Evolutionary conservation across 2,888 invertebrate species (phyloP).

Genomic region (Hoplodrina blanda): DNA sequence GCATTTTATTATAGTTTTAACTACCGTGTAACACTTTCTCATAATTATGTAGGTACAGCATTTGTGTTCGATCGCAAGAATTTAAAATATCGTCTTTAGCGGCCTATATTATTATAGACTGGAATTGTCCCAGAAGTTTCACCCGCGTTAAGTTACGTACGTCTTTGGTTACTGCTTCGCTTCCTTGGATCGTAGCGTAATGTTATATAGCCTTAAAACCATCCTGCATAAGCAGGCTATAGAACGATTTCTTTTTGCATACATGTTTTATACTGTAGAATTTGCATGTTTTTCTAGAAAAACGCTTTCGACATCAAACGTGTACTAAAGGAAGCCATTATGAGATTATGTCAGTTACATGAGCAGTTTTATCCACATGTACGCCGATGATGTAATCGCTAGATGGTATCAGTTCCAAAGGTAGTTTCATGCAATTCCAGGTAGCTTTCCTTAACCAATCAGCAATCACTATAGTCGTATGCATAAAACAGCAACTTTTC

Average conservation of each 20-base stretch:
- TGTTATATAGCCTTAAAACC: too few relatives aligned
- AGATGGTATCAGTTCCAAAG: constrained; percentile 21
- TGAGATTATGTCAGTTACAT: constrained; percentile 27
- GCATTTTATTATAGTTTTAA: constrained; percentile 38
- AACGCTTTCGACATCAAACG: constrained; percentile 15
- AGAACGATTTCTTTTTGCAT: too few relatives aligned
- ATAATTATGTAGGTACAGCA: background rate
- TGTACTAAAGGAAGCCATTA: constrained; percentile 32
- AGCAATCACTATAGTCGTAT: constrained; percentile 5
- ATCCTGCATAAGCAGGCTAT: too few relatives aligned
- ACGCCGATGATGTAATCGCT: constrained; percentile 18
- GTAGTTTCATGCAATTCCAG: constrained; percentile 18
- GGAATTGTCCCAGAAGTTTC: too few relatives aligned
- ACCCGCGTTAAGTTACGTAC: too few relatives aligned
- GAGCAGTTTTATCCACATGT: constrained; percentile 21
- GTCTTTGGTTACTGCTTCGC: too few relatives aligned
- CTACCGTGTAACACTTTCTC: constrained; percentile 21
- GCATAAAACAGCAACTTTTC: constrained; percentile 15
- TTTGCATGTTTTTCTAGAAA: background rate
- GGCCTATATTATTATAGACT: background rate
- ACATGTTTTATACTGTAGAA: background rate
- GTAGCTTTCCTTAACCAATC: constrained; percentile 8
- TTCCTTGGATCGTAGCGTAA: too few relatives aligned
- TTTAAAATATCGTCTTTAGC: background rate
- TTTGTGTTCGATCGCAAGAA: background rate